phyloP scores from a whole-genome alignment of 2,888 invertebrate genomes.

The Vanessa cardui region DNA sequence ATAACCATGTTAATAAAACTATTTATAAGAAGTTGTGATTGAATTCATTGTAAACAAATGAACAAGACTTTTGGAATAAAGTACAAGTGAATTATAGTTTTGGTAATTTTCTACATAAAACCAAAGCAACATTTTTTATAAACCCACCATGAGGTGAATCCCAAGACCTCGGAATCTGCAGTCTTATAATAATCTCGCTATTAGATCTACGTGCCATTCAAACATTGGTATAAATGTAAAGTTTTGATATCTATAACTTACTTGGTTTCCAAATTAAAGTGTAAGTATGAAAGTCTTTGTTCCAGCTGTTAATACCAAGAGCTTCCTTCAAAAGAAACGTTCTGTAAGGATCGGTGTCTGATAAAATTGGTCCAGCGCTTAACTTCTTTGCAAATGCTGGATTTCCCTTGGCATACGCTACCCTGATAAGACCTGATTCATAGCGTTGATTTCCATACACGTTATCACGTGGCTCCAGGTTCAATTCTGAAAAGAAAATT shows the following conservation, averaged over 20 bases:
- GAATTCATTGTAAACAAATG: too few relatives aligned
- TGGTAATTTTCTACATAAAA: too few relatives aligned
- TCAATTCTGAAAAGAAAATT: constrained; percentile 78
- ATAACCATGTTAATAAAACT: too few relatives aligned
- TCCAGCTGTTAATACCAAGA: constrained; percentile 77
- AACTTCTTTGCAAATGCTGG: constrained; percentile 62
- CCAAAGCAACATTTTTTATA: too few relatives aligned
- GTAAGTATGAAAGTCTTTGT: constrained; percentile 86
- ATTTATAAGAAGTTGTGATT: too few relatives aligned
- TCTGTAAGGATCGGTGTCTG: constrained; percentile 73
- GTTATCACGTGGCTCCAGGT: constrained; percentile 85
- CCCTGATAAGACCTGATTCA: constrained; percentile 87
- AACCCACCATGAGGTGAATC: too few relatives aligned
- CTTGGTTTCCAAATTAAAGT: constrained; percentile 86
- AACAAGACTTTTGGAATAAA: too few relatives aligned
- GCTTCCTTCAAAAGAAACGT: constrained; percentile 61
- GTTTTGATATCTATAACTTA: constrained; percentile 43
- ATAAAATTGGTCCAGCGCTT: constrained; percentile 66
- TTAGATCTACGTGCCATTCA: too few relatives aligned
- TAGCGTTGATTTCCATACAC: constrained; percentile 84
- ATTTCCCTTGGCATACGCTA: constrained; percentile 88
- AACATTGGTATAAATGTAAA: not conserved
- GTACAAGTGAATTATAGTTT: too few relatives aligned
- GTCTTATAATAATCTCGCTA: too few relatives aligned
- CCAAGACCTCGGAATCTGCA: too few relatives aligned